These are phyloP conservation scores for Onychorhynchus coronatus DNA, from an alignment of 2,113 vertebrate species.

Conservation along the genomic window DNA sequence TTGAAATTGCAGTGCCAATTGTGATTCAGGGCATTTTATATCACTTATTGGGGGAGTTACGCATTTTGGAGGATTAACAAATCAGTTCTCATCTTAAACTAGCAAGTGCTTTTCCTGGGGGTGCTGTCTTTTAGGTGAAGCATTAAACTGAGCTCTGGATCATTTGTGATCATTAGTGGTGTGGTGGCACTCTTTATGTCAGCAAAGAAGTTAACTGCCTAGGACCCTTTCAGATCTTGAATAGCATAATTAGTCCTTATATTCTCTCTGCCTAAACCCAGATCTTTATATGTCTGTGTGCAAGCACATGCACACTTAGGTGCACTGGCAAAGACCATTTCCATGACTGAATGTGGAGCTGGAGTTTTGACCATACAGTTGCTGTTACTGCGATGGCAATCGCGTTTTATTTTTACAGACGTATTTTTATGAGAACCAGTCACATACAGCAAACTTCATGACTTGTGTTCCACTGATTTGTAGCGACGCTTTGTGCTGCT, in stretches of 20 bases:
- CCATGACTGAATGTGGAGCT: not conserved
- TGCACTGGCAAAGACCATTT: not conserved
- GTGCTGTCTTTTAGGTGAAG: not conserved
- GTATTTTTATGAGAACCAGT: not conserved
- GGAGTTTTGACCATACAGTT: not conserved
- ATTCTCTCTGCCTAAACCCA: not conserved
- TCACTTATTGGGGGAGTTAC: conserved; percentile 16
- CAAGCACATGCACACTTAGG: not conserved
- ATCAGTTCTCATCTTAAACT: not conserved
- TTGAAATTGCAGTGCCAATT: not conserved
- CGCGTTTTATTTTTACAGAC: not conserved
- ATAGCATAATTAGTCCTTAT: not conserved
- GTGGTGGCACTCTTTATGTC: not conserved
- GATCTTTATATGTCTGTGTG: not conserved
- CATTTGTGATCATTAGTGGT: not conserved
- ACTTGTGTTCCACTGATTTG: not conserved
- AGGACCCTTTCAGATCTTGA: not conserved
- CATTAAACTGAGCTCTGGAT: not conserved
- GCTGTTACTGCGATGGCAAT: not conserved
- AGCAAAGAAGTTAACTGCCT: not conserved
- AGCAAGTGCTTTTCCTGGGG: not conserved
- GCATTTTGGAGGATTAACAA: conserved; percentile 12
- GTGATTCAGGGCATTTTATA: not conserved
- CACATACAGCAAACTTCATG: not conserved
- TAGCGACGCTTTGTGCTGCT: not conserved